phyloP scores from a whole-genome alignment of 2,888 invertebrate genomes.

The Amphipoea oculea region DNA sequence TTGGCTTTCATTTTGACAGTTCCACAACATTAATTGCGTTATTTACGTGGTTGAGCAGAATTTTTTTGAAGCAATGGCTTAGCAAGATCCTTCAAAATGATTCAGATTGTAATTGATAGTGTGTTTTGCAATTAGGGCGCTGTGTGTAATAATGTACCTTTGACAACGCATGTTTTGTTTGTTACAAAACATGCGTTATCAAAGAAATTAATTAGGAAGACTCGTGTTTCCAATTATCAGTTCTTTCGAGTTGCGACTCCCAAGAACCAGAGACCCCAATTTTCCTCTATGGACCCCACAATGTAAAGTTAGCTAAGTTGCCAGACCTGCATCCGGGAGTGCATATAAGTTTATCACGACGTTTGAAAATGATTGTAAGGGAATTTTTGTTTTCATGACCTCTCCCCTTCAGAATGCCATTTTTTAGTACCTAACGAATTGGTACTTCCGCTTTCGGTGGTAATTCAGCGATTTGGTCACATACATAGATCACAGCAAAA shows the following conservation, averaged over 20 bases:
- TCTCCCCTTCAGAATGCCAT: neutral
- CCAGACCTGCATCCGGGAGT: neutral
- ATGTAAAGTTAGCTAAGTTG: no score
- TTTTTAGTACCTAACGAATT: neutral
- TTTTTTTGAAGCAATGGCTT: no score
- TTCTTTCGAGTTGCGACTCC: neutral
- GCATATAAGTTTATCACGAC: neutral
- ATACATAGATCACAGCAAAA: neutral
- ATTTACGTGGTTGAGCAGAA: neutral
- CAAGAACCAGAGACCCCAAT: neutral
- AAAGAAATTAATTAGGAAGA: neutral
- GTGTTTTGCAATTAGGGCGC: no score
- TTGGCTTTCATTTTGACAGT: no score
- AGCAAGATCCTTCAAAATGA: no score
- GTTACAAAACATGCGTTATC: neutral
- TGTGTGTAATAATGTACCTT: neutral
- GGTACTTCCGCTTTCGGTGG: neutral
- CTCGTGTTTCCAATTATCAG: neutral
- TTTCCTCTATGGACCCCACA: no score
- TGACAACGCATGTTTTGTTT: neutral
- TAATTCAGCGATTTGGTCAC: neutral
- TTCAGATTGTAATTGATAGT: no score
- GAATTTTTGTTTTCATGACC: neutral
- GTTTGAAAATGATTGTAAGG: neutral
- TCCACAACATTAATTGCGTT: neutral